Evolutionary conservation across 1,140 invertebrate species (phyloP).

Genomic region (Danaus melanippus): DNA sequence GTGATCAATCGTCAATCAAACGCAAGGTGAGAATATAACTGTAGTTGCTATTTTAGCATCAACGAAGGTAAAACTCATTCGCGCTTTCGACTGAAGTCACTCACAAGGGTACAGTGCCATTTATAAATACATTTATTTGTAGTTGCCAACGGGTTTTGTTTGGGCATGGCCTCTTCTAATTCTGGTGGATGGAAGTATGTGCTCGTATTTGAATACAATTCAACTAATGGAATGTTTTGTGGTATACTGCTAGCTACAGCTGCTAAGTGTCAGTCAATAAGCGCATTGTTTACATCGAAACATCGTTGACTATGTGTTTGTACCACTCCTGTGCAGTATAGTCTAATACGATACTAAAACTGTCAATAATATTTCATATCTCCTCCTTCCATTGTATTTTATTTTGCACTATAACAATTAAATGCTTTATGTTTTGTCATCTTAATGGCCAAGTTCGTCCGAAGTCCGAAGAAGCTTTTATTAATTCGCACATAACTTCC

Average conservation of each 20-base stretch:
- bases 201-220: conserved; percentile 33
- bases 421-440: background rate
- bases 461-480: too few relatives aligned
- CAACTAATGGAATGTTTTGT: conserved; percentile 24
- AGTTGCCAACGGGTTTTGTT: conserved; percentile 52
- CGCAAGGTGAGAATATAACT: conserved; percentile 68
- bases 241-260: conserved; percentile 22
- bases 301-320: conserved; percentile 31
- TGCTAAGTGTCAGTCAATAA: conserved; percentile 30
- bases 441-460: too few relatives aligned
- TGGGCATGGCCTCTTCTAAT: conserved; percentile 36
- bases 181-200: conserved; percentile 26
- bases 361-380: conserved; percentile 25
- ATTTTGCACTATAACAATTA: background rate
- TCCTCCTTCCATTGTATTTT: background rate
- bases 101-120: conserved; percentile 59
- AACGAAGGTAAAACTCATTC: conserved; percentile 69
- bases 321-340: conserved; percentile 32
- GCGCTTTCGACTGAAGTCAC: conserved; percentile 65
- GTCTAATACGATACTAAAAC: conserved; percentile 29
- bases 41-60: conserved; percentile 65
- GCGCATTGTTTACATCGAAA: conserved; percentile 30
- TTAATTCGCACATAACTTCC: too few relatives aligned
- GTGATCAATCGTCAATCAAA: conserved; percentile 71
- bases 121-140: conserved; percentile 65